Evolutionary conservation across 1,140 invertebrate genomes (phyloP), one percentile per base, ranked within the genome.

Genomic region (Leguminivora glycinivorella): DNA sequence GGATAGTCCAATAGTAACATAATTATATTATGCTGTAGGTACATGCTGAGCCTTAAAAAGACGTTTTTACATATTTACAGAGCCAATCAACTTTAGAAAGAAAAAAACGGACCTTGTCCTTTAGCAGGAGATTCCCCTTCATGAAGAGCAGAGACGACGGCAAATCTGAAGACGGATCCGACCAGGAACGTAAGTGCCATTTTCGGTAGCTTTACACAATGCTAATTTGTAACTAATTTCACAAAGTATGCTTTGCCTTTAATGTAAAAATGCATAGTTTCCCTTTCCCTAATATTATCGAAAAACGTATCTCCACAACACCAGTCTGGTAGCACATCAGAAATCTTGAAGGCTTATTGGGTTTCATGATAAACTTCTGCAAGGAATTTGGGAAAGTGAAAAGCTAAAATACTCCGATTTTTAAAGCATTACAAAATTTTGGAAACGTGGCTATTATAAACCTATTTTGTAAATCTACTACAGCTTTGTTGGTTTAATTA

Each of bases 41-140:
- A 25, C n/a, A 52, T 17, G 47, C 12, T 19, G 7, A 52, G 17
- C 19, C 14, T 52, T 63, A 63, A 34, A 0, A 63, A n/a, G 6
- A 31, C 2, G 5, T 29, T 17, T 26, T 63, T 6, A 22, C 3
- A 1, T 17, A 17, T 17, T 84, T 83, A 58, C 93, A 94, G 77
- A 93, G 97, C 95, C 96, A 97, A 94, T 98, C 97, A 76, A 98
- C 97, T 10, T 93, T 98, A 83, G 97, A 98, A 91, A 95, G 97
- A 82, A 98, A 98, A 93, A 99, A 99, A 94, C 99, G 99, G 91
- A 98, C 98, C 84, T 97, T 99, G 84, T 98, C 98, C 72, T 99
- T 99, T 92, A 99, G 98, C 83, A 94, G 98, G 88, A 98, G 98
- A 92, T 99, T 99, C 92, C 98, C 98, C 17, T 99, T 99, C 92